Evolutionary conservation across 1,140 invertebrate species (phyloP), one percentile per base, ranked within the genome.

Genomic region (Sarcophaga bullata): DNA sequence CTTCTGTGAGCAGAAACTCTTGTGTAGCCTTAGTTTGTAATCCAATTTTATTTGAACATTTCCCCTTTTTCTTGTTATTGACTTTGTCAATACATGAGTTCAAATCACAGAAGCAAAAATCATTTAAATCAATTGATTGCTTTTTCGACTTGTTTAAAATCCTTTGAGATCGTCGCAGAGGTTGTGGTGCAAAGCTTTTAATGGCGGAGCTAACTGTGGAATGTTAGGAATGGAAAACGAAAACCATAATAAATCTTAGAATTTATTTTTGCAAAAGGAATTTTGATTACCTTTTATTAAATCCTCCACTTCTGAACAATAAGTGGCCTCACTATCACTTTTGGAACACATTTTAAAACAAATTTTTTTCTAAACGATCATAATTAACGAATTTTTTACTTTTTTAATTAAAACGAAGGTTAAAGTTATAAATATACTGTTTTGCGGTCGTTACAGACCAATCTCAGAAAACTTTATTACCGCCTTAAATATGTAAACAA

Each of bases 291-390:
- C 19, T 62, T 62, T 25, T 37, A 54, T 8, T 49, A 80, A 46
- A 50, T 80, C 46, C 15, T 80, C 78, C 10, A 58, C 78, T 25
- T 80, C 52, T 5, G 78, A 80, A 54, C 49, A 54, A 54, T 80
- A 80, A 0, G 78, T 80, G 19, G 25, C 50, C 15, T 80, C 17
- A 80, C 80, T 80, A 62, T 62, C 80, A 37, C 6, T 68, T 8
- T n/a, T 13, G 15, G 15, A 58, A 58, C 13, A 58, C 15, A 58
- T 58, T 58, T 58, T 37, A 58, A 11, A 6, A 15, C 15, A 15
- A 19, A 80, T 52, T 80, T 52, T 25, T 52, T 80, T 80, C 13
- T 73, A 15, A 49, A 48, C 46, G 8, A 76, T 37, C 25, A 37
- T 37, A 37, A 37, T 37, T 37, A 37, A 37, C 25, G 25, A 37